These are phyloP conservation scores for Heloderma charlesbogerti DNA, from an alignment of 2,113 vertebrate genomes.

Conservation along the genomic window DNA sequence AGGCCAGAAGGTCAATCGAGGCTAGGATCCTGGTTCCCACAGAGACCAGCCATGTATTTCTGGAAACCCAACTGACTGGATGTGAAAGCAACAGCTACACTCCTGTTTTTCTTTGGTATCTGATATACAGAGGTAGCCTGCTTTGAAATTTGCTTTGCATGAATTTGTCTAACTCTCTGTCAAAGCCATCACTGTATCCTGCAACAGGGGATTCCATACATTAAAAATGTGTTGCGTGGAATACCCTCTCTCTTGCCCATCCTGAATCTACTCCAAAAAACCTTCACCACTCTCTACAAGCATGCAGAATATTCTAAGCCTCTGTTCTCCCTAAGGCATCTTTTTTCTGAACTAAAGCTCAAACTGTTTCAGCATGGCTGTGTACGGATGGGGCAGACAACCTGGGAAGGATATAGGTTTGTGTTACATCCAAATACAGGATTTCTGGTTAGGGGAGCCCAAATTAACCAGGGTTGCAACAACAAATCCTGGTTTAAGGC, in stretches of 20 bases:
- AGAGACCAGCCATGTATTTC: neutral
- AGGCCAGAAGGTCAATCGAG: too few relatives aligned
- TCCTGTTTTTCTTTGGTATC: too few relatives aligned
- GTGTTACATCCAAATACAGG: neutral
- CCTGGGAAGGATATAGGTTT: neutral
- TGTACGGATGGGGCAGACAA: too few relatives aligned
- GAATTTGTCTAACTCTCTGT: neutral
- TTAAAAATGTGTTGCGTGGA: neutral
- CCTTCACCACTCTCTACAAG: too few relatives aligned
- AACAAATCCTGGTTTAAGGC: too few relatives aligned
- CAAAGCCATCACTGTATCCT: neutral
- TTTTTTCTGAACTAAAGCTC: too few relatives aligned
- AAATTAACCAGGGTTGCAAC: too few relatives aligned
- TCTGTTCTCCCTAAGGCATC: too few relatives aligned
- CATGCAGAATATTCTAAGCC: too few relatives aligned
- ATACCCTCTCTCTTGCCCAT: neutral
- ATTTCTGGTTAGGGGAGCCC: too few relatives aligned
- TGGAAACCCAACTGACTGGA: neutral
- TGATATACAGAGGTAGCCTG: neutral
- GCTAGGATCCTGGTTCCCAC: neutral
- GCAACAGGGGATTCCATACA: neutral
- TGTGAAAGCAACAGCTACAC: neutral
- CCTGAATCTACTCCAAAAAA: neutral
- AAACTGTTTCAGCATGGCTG: too few relatives aligned
- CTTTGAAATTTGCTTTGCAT: neutral